Evolutionary conservation across 1,140 invertebrate species (phyloP), one percentile per base, ranked within the genome.

Genomic region (Dendrolimus kikuchii): DNA sequence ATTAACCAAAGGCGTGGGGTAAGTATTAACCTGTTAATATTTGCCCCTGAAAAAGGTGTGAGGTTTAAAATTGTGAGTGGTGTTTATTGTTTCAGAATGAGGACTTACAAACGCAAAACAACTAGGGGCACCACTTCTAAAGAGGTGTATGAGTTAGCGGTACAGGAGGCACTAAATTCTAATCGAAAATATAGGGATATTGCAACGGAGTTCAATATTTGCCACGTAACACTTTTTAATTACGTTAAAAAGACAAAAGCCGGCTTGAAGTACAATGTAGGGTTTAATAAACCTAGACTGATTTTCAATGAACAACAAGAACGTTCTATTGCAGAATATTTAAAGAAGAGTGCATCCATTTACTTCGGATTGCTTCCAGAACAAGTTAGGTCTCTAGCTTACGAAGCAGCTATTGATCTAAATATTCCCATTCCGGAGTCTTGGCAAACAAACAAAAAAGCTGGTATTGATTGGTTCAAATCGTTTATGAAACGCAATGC

Each of bases 391-490:
- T 59, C 61, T 55, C 8, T 64, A 42, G 64, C 61, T 38, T 64
- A 61, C 40, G 45, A 66, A 55, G 46, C 41, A 46, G 61, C 51
- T 41, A 23, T 67, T 44, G 9, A 39, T 10, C 40, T 57, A 47
- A 60, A 58, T n/a, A n/a, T n/a, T 41, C 51, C 41, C n/a, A 63
- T 65, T 51, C 57, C 60, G 2, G 45, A 44, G 6, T 51, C 50
- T 44, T 70, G 64, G 62, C 54, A 40, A 39, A 47, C n/a, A 49
- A 60, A 64, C 48, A 46, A 53, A 3, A 53, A 10, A 46, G 61
- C 61, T 53, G 67, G 64, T 36, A 45, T 50, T 6, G 62, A 70
- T 36, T 66, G 57, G 58, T 62, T 70, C 8, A 41, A 45, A 46
- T 44, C 9, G 42, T 66, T 70, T 50, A 52, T 66, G 56, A 38